These are phyloP conservation scores for Ceratotherium simum DNA, from an alignment of 2,113 vertebrate genomes.

Conservation along the genomic window DNA sequence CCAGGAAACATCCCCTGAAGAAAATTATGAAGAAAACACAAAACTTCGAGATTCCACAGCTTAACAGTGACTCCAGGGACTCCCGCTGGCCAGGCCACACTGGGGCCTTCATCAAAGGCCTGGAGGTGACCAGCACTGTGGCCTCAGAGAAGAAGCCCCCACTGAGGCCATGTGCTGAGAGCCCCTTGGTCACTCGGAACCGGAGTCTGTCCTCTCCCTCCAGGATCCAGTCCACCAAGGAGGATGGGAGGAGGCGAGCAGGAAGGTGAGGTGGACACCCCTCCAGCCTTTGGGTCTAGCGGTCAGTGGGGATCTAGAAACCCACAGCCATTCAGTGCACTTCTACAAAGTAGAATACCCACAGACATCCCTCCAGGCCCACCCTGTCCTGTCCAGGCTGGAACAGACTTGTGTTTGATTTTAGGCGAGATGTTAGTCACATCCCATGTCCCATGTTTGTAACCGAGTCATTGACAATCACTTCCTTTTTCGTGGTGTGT, in stretches of 20 bases:
- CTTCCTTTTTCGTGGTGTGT: not conserved
- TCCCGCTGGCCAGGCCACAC: constrained; percentile 86
- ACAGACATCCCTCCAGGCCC: not conserved
- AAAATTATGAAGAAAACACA: constrained; percentile 92
- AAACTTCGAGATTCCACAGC: constrained; percentile 84
- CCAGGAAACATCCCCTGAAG: constrained; percentile 90
- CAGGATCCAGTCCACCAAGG: constrained; percentile 81
- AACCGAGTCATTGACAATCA: not conserved
- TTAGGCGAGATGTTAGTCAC: not conserved
- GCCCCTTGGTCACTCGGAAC: constrained; percentile 85
- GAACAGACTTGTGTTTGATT: not conserved
- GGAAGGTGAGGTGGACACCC: constrained; percentile 81
- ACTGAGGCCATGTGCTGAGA: constrained; percentile 83
- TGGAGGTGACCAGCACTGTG: constrained; percentile 89
- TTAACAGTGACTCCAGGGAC: constrained; percentile 75
- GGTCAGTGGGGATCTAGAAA: not conserved
- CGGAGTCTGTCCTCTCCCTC: constrained; percentile 88
- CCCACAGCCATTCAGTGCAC: not conserved
- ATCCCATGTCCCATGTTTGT: not conserved
- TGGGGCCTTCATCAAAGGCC: constrained; percentile 89
- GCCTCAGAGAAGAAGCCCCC: constrained; percentile 85
- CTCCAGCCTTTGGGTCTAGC: not conserved
- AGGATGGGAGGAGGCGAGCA: constrained; percentile 83
- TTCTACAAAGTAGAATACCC: not conserved
- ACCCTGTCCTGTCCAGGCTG: not conserved